A percentile compares a stretch with the other conserved stretches of the same genome.
Evolutionary conservation across 2,888 invertebrate species (phyloP).

Genomic region (Alitta virens): DNA sequence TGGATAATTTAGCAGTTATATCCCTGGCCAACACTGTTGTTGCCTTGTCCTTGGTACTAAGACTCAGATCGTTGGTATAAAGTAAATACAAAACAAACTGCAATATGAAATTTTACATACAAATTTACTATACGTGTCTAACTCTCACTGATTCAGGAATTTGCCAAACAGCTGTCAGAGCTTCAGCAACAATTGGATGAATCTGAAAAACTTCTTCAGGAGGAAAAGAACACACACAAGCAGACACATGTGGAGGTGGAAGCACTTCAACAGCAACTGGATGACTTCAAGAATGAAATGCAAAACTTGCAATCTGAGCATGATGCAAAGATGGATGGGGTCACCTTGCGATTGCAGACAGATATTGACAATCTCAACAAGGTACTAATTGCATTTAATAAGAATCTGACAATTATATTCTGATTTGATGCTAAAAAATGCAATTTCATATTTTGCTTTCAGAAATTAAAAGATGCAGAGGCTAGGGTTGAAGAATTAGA

Average conservation of each 20-base stretch:
- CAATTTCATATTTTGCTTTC: too few relatives aligned
- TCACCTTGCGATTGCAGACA: conserved; percentile 31
- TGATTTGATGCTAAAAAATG: too few relatives aligned
- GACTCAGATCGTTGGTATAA: not conserved
- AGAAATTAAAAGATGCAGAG: conserved; percentile 29
- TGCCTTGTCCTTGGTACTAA: not conserved
- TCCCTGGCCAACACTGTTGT: too few relatives aligned
- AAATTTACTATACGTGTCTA: too few relatives aligned
- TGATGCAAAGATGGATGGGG: conserved; percentile 33
- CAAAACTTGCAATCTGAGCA: conserved; percentile 34
- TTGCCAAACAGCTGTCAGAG: conserved; percentile 19
- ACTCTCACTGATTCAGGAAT: conserved; percentile 19
- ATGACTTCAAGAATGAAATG: conserved; percentile 32
- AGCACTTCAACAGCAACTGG: conserved; percentile 38
- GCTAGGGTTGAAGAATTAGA: conserved; percentile 39
- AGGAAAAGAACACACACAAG: conserved; percentile 43
- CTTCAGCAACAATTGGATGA: conserved; percentile 33
- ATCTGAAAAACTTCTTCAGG: conserved; percentile 36
- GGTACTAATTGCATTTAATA: conserved; percentile 17
- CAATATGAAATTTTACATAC: not conserved
- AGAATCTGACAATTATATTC: too few relatives aligned
- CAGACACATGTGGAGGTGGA: conserved; percentile 45
- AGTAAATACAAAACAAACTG: not conserved
- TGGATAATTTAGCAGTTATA: too few relatives aligned
- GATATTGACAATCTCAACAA: conserved; percentile 31